These are phyloP conservation scores for Catharus fuscescens DNA, from an alignment of 2,113 vertebrate species.

Conservation along the genomic window DNA sequence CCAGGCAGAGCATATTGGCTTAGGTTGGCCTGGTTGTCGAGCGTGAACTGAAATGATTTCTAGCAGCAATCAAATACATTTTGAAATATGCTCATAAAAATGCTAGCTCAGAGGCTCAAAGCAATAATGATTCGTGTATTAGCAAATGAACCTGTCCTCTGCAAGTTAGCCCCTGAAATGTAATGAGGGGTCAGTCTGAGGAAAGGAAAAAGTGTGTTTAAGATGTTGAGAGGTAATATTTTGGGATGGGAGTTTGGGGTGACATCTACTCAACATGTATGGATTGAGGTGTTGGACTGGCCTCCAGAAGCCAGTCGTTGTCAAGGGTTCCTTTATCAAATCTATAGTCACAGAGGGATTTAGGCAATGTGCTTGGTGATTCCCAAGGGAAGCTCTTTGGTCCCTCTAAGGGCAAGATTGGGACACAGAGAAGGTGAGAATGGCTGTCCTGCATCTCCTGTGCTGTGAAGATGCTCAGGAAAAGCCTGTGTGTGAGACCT, in stretches of 20 bases:
- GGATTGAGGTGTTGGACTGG: neutral
- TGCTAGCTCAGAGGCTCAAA: slow-evolving; percentile 50
- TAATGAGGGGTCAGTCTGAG: neutral
- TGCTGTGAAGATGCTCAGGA: neutral
- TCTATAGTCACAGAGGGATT: neutral
- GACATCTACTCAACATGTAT: neutral
- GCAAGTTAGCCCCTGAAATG: slow-evolving; percentile 2
- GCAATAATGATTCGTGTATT: slow-evolving; percentile 65
- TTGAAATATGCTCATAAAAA: slow-evolving; percentile 56
- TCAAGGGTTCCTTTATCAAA: neutral
- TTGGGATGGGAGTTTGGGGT: neutral
- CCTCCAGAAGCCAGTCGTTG: neutral
- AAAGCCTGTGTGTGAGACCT: neutral
- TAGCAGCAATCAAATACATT: slow-evolving; percentile 66
- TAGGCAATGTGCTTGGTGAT: neutral
- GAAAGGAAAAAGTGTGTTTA: neutral
- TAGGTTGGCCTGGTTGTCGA: slow-evolving; percentile 38
- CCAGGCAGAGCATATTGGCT: slow-evolving; percentile 69
- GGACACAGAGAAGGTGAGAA: neutral
- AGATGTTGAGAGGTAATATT: neutral
- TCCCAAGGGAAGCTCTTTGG: neutral
- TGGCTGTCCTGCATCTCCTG: neutral
- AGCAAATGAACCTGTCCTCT: slow-evolving; percentile 61
- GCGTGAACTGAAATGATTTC: slow-evolving; percentile 65
- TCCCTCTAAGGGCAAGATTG: fast-evolving